Percentiles rank a stretch among this genome's conserved stretches.
Evolutionary conservation across 2,888 invertebrate genomes (phyloP).

Genomic region (Harpalus rubripes): DNA sequence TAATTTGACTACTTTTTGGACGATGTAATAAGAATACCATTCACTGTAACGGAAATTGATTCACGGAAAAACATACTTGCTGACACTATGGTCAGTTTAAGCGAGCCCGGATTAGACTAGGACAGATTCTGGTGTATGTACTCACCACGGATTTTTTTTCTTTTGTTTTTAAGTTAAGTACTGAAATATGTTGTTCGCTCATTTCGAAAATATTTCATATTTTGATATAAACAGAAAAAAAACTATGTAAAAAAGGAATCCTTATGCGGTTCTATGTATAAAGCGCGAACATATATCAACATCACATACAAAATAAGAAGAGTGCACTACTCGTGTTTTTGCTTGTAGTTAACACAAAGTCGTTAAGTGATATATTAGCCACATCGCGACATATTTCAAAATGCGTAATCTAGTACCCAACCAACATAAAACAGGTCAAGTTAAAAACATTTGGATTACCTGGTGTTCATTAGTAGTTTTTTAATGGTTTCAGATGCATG

Average conservation of each 20-base stretch:
- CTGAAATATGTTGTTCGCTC: too few relatives aligned
- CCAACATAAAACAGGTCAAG: constrained; percentile 17
- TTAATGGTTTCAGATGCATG: constrained; percentile 36
- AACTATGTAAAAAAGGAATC: not conserved
- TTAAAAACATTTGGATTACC: constrained; percentile 37
- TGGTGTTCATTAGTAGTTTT: constrained; percentile 28
- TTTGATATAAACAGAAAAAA: too few relatives aligned
- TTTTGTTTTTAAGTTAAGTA: too few relatives aligned
- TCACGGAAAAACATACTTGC: too few relatives aligned
- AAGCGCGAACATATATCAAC: not conserved
- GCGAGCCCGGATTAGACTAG: too few relatives aligned
- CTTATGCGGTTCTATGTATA: not conserved
- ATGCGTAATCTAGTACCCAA: constrained; percentile 15
- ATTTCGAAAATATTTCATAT: too few relatives aligned
- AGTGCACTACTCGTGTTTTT: not conserved
- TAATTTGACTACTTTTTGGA: too few relatives aligned
- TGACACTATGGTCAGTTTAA: too few relatives aligned
- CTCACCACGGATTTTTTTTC: too few relatives aligned
- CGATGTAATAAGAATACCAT: too few relatives aligned
- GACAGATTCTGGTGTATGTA: too few relatives aligned
- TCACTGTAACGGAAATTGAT: too few relatives aligned
- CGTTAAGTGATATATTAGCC: constrained; percentile 2
- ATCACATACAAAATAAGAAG: not conserved
- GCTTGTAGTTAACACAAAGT: not conserved
- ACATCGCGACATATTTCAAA: constrained; percentile 16